Conservation (phyloP, 2,113 vertebrate species). For the Caranx ignobilis region DNA sequence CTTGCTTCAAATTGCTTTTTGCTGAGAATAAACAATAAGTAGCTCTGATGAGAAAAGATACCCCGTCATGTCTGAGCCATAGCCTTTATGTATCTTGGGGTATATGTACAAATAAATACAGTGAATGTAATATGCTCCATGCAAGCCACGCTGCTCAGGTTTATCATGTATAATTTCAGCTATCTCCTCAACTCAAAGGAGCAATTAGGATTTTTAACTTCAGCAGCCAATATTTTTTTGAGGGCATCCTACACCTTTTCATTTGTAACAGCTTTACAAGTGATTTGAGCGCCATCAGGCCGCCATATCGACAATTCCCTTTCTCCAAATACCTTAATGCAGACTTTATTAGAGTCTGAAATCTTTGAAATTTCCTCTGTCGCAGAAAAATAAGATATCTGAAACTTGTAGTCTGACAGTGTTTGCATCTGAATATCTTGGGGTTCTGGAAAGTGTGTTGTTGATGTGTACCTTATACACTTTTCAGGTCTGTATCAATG, state of each 20-base stretch:
- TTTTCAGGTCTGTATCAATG: slow-evolving; percentile 32
- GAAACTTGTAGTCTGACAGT: slow-evolving; percentile 23
- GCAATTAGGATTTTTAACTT: not conserved
- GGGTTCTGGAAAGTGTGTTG: not conserved
- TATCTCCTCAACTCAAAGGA: not conserved
- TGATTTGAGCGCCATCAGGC: not conserved
- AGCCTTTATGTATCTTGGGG: slow-evolving; percentile 21
- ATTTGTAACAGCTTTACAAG: slow-evolving; percentile 6
- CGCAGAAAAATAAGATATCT: slow-evolving; percentile 12
- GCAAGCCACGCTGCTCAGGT: not conserved
- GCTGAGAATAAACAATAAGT: slow-evolving; percentile 55
- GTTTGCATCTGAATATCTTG: not conserved
- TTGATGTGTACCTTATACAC: slow-evolving; percentile 8
- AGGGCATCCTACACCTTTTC: not conserved
- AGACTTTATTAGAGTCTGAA: slow-evolving; percentile 48
- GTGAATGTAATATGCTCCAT: not conserved
- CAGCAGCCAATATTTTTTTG: not conserved
- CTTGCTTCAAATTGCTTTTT: slow-evolving; percentile 65
- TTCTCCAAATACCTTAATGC: slow-evolving; percentile 40
- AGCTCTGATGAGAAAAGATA: slow-evolving; percentile 36
- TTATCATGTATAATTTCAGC: not conserved
- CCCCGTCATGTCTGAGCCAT: slow-evolving; percentile 38
- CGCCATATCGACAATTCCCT: not conserved
- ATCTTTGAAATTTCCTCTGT: slow-evolving; percentile 26
- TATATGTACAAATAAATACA: slow-evolving; percentile 40